Percentiles rank a stretch among this genome's conserved stretches.
Evolutionary conservation across 2,888 invertebrate genomes (phyloP).

Genomic region (Holacanthella duospinosa): DNA sequence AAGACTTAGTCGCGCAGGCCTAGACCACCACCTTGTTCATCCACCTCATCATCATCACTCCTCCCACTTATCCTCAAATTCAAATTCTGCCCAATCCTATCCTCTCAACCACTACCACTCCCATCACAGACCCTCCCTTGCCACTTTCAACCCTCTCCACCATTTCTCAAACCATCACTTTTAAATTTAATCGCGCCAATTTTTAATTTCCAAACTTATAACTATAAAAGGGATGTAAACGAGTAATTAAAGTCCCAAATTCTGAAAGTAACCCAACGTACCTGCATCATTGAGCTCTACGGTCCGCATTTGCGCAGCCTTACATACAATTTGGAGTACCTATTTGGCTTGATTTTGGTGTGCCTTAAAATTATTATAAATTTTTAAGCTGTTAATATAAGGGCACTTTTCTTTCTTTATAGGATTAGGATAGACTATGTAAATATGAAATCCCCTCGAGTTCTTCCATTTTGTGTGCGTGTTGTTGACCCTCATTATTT

Average conservation of each 20-base stretch:
- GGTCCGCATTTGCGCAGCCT: neutral
- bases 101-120: slow-evolving; percentile 3
- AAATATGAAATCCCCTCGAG: too few relatives aligned
- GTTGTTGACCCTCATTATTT: too few relatives aligned
- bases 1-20: slow-evolving; percentile 38
- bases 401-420: too few relatives aligned
- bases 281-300: neutral
- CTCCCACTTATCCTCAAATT: slow-evolving; percentile 1
- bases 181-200: neutral
- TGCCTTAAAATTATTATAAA: neutral
- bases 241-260: too few relatives aligned
- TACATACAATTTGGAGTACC: too few relatives aligned
- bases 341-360: neutral
- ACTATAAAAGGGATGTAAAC: neutral
- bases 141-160: slow-evolving; percentile 5
- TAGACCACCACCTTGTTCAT: slow-evolving; percentile 37
- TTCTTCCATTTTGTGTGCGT: too few relatives aligned
- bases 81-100: slow-evolving; percentile 4
- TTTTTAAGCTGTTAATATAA: too few relatives aligned
- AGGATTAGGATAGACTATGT: too few relatives aligned
- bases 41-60: slow-evolving; percentile 18
- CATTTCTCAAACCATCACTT: slow-evolving; percentile 1
- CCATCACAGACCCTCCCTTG: slow-evolving; percentile 4
- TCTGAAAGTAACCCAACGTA: too few relatives aligned
- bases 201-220: neutral